These are phyloP conservation scores for Phocoena phocoena DNA, from an alignment of 2,113 vertebrate genomes.

Conservation along the genomic window DNA sequence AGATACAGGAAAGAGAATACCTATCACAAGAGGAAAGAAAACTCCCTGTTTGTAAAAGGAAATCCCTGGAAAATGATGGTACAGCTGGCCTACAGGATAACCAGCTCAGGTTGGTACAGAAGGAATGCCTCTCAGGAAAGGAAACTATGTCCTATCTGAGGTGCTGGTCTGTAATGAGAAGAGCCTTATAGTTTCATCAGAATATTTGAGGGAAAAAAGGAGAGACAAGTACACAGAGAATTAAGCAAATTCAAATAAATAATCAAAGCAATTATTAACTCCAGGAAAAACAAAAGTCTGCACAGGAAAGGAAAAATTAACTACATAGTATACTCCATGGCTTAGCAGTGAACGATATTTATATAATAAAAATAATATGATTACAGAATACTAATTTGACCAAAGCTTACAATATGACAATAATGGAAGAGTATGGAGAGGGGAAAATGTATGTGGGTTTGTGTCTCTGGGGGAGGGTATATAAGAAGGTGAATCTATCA, in stretches of 20 bases:
- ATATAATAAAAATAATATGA: not conserved
- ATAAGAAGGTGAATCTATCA: not conserved
- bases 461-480: too few relatives aligned
- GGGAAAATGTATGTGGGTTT: not conserved
- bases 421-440: not conserved
- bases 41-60: not conserved
- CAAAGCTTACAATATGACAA: not conserved
- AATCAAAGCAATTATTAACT: conserved; percentile 6
- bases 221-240: not conserved
- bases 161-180: not conserved
- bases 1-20: not conserved
- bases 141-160: not conserved
- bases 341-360: not conserved
- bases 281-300: not conserved
- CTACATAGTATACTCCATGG: not conserved
- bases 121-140: not conserved
- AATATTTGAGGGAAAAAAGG: not conserved
- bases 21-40: not conserved
- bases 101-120: not conserved
- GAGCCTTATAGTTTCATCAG: not conserved
- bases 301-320: not conserved
- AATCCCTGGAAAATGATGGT: not conserved
- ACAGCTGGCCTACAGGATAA: not conserved
- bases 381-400: not conserved
- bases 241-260: not conserved